Evolutionary conservation across 2,888 invertebrate genomes (phyloP), one percentile per base, ranked within the genome.

Genomic region (Tipula helvola): DNA sequence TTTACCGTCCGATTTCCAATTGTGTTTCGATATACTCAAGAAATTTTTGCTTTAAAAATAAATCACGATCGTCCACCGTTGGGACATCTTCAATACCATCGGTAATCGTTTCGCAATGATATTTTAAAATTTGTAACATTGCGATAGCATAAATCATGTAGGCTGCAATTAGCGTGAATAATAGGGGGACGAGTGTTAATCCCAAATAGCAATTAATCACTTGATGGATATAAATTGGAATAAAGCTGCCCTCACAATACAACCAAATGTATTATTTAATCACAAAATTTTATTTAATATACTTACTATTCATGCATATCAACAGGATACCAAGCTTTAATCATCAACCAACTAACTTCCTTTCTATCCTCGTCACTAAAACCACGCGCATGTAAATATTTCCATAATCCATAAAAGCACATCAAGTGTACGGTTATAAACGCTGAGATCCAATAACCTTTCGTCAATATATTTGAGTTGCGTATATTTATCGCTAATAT

Each of bases 81-180:
- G 2, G 13, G 7, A 10, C 28, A n/a, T 10, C 28, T 28, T 84
- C n/a, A 1, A 16, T 13, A 7, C 13, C 39, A 7, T 44, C 44
- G 13, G 86, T 86, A 13, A 86, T 44, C 12, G 18, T 86, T 44
- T 86, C 44, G 28, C 42, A 86, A 44, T 52, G 86, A 86, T 44
- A 47, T 28, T 86, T 86, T 47, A 86, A 86, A 44, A 86, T 44
- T 44, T 86, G 42, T 47, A 86, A 13, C 36, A 86, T 86, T 44
- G 86, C 86, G 2, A 28, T 86, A 2, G n/a, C 44, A 44, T 86
- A 47, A 47, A 86, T 47, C 42, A 47, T 86, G 1, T 47, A 36
- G 10, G 52, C 28, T 28, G 28, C 13, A 3, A 86, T 47, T 7
- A 47, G 13, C 4, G 36, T 86, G 5, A 13, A n/a, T 1, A 86